These are phyloP conservation scores for Zaprionus davidi DNA, from an alignment of 1,140 invertebrate genomes.

Conservation along the genomic window DNA sequence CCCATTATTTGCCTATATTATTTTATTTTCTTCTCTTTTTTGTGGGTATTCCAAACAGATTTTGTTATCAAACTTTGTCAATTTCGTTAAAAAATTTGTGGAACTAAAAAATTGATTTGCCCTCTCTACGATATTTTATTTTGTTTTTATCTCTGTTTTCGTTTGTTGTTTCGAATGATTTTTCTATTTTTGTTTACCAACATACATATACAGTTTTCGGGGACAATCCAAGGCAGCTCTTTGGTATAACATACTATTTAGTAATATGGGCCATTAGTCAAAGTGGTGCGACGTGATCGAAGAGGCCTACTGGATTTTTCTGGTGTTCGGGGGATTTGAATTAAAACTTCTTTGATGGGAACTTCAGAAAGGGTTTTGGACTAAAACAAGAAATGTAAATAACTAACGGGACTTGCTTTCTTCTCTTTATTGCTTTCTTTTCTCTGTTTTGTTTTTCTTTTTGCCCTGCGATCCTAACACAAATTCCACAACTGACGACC, in stretches of 20 bases:
- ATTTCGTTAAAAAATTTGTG: not conserved
- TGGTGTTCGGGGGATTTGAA: not conserved
- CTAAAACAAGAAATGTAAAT: not conserved
- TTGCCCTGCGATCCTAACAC: not conserved
- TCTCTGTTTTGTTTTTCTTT: not conserved
- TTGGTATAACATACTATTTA: not conserved
- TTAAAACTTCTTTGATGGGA: not conserved
- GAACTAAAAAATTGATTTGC: not conserved
- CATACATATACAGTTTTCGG: not conserved
- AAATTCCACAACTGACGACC: not conserved
- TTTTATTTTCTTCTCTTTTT: not conserved
- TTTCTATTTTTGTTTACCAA: slow-evolving; percentile 35
- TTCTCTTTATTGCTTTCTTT: not conserved
- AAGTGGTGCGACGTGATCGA: slow-evolving; percentile 1
- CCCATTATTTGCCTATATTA: not conserved
- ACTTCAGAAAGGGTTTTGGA: not conserved
- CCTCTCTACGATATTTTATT: not conserved
- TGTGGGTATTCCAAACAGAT: not conserved
- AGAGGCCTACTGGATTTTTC: not conserved
- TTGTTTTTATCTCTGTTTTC: slow-evolving; percentile 19
- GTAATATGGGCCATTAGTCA: slow-evolving; percentile 3
- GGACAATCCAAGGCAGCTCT: not conserved
- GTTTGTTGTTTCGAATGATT: slow-evolving; percentile 7
- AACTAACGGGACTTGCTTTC: not conserved
- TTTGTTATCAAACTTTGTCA: not conserved